Evolutionary conservation across 2,797 vertebrate species (phyloP).

Genomic region (Epinephelus coioides): DNA sequence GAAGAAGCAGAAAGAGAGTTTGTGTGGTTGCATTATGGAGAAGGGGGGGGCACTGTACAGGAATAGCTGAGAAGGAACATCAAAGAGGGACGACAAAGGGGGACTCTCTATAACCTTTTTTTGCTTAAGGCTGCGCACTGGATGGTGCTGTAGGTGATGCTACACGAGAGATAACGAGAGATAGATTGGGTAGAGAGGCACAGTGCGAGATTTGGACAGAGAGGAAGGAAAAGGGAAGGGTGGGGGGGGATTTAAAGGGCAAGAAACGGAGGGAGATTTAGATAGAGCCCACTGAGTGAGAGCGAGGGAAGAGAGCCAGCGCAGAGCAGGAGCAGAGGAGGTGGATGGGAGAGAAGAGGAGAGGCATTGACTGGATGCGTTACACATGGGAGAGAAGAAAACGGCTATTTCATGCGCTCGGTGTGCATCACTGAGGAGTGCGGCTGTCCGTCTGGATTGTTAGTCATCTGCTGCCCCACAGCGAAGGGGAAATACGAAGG

Average conservation of each 20-base stretch:
- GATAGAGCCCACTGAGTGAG: constrained; percentile 68
- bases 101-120: constrained; percentile 65
- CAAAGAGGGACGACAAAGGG: constrained; percentile 77
- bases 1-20: constrained; percentile 31
- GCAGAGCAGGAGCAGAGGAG: constrained; percentile 65
- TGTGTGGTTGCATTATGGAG: constrained; percentile 22
- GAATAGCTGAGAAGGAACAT: constrained; percentile 65
- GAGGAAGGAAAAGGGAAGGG: constrained; percentile 60
- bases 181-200: constrained; percentile 62
- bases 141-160: constrained; percentile 69
- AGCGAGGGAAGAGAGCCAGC: constrained; percentile 67
- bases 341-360: constrained; percentile 70
- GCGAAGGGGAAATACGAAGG: constrained; percentile 59
- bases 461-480: constrained; percentile 57
- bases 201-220: constrained; percentile 65
- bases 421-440: constrained; percentile 60
- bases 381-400: constrained; percentile 72
- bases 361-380: constrained; percentile 70
- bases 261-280: constrained; percentile 81
- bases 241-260: constrained; percentile 79
- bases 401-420: constrained; percentile 65
- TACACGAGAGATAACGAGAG: constrained; percentile 64
- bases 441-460: constrained; percentile 60
- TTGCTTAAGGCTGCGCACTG: constrained; percentile 59
- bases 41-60: constrained; percentile 47